Percentiles rank a stretch among this genome's conserved stretches.
These are phyloP conservation scores for Peribatodes rhomboidaria DNA, from an alignment of 2,888 invertebrate genomes.

Conservation along the genomic window DNA sequence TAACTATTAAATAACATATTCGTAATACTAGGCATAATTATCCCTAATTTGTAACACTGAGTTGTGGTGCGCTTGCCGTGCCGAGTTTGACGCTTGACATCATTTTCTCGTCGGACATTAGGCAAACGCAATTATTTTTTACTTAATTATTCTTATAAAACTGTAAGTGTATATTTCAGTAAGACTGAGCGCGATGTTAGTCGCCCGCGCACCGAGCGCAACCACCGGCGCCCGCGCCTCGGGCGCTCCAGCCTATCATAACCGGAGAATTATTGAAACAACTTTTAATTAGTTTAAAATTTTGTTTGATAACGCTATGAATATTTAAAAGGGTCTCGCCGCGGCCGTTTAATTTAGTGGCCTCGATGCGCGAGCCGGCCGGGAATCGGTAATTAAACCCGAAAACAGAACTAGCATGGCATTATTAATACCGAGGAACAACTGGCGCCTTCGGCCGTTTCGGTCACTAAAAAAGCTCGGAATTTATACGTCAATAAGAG, in stretches of 20 bases:
- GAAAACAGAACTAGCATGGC: constrained; percentile 77
- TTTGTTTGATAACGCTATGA: constrained; percentile 83
- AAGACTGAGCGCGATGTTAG: not conserved
- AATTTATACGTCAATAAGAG: constrained; percentile 84
- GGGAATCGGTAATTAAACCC: constrained; percentile 74
- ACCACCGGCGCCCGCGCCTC: constrained; percentile 12
- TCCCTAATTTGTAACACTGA: not conserved
- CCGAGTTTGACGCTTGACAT: not conserved
- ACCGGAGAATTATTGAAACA: constrained; percentile 71
- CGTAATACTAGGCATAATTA: too few species aligned
- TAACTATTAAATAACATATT: too few species aligned
- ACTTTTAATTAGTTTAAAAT: constrained; percentile 83
- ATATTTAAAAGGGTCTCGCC: constrained; percentile 77
- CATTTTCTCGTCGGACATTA: too few species aligned
- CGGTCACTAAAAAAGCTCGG: constrained; percentile 66
- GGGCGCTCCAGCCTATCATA: constrained; percentile 45
- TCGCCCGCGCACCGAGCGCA: not conserved
- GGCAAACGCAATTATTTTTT: too few species aligned
- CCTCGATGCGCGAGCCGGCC: constrained; percentile 58
- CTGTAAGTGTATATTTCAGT: not conserved
- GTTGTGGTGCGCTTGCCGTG: not conserved
- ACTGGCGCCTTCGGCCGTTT: constrained; percentile 81
- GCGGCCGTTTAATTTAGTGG: constrained; percentile 82
- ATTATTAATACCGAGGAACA: constrained; percentile 78
- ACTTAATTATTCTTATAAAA: too few species aligned